Base-by-base conservation (phyloP, 2,888 invertebrate genomes). In the Leptothorax acervorum region DNA sequence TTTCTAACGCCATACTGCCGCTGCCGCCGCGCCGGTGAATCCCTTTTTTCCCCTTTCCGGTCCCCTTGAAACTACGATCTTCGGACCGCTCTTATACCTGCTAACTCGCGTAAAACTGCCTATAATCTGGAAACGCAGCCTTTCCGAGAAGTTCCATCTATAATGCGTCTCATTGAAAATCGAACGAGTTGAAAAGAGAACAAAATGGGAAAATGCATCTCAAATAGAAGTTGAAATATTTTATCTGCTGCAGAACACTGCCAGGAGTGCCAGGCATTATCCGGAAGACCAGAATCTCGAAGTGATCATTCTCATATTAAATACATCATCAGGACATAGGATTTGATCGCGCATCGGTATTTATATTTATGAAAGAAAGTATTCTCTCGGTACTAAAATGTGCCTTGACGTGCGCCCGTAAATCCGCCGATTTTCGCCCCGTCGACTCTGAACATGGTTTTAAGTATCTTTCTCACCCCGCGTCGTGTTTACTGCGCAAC, bases 1-100 rank as follows among this genome's bases (percentile, higher is more conserved):
- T 93, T 93, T 93, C 93, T 91, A 93, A 90, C 91, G 89, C 84
- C 88, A 81, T 53, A 78, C 74, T 79, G 86, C 87, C 83, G 86
- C 84, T 85, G 82, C 35, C 35, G 6, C 35, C 23, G 23, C 23
- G 23, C 39, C 57, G 83, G 63, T 76, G 66, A 66, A 85, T 81
- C 88, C 81, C 86, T 48, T 86, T 48, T 86, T 79, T 86, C 83
- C 85, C 55, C 35, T 62, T 73, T 81, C 12, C n/a, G n/a, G 78
- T 76, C 62, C 85, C 75, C 82, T 73, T 62, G 53, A 87, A 83
- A 71, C 74, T 53, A 68, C 48, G n/a, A 78, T 63, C 71, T 57
- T 84, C 48, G 66, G 48, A 11, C 63, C 57, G 31, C 83, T 66
- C 85, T 90, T 23, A 23, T 23, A 88, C 89, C 90, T 90, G 87